Conservation (phyloP, 1,140 invertebrate genomes). For the Acromyrmex echinatior region DNA sequence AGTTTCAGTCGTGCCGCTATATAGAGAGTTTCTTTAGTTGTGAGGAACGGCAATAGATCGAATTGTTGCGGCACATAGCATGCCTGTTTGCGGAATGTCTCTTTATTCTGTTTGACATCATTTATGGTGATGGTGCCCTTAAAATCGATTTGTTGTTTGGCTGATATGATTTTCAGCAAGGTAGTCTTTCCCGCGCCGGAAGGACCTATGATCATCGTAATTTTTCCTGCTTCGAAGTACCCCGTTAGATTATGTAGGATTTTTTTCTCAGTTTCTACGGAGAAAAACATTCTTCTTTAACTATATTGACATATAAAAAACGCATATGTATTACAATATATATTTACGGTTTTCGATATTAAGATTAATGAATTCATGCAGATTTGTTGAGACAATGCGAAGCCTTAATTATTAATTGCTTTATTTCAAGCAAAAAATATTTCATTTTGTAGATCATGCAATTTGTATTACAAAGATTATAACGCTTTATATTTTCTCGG, state of each 20-base stretch:
- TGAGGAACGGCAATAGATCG: slow-evolving; percentile 89
- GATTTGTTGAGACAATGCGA: too few species aligned
- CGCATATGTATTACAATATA: background rate
- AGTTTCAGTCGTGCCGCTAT: slow-evolving; percentile 90
- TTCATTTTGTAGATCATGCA: too few species aligned
- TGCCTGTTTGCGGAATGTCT: slow-evolving; percentile 87
- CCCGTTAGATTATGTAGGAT: slow-evolving; percentile 89
- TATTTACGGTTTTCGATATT: too few species aligned
- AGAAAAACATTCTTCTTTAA: background rate
- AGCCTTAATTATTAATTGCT: too few species aligned
- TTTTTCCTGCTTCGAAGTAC: slow-evolving; percentile 87
- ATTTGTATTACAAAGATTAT: too few species aligned
- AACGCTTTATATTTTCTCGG: too few species aligned
- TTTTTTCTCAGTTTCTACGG: background rate
- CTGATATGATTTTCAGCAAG: slow-evolving; percentile 89
- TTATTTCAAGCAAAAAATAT: too few species aligned
- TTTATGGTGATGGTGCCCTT: slow-evolving; percentile 60
- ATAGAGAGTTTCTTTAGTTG: slow-evolving; percentile 89
- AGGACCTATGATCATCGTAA: slow-evolving; percentile 93
- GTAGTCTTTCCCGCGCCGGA: slow-evolving; percentile 95
- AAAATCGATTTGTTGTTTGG: slow-evolving; percentile 67
- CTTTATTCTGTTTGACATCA: slow-evolving; percentile 21
- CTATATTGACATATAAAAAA: background rate
- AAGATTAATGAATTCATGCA: too few species aligned
- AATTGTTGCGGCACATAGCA: slow-evolving; percentile 91